Evolutionary conservation across 2,113 vertebrate genomes (phyloP), one percentile per base, ranked within the genome.

Genomic region (Leptodactylus fuscus): DNA sequence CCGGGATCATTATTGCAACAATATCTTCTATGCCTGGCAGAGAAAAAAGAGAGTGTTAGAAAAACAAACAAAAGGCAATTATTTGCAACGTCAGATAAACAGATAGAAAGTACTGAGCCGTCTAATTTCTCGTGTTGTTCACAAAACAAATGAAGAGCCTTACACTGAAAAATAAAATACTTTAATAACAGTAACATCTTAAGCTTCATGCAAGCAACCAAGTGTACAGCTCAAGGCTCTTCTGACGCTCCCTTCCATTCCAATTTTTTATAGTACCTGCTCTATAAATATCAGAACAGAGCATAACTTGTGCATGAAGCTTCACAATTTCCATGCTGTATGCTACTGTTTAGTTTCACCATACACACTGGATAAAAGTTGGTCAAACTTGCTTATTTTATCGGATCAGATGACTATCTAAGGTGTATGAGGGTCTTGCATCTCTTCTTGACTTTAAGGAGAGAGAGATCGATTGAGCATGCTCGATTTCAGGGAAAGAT

Each of bases 1-100:
- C 97, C 1, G 98, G 95, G 86, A 99, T 99, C 98, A 99, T 99
- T 90, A 99, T 96, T 88, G 95, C 97, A 90, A 99, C 97, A 2
- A 97, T 92, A 53, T 98, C 96, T 69, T 97, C 96, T 2, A 96
- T 94, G 81, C 96, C 98, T 99, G 88, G 27, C 49, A 78, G 20
- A 60, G 86, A 78, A 49, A 53, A 62, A 81, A 88, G n/a, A 80
- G 1, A 7, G 7, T 3, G 16, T 5, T 76, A 84, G 20, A 41
- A 51, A 58, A 0, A 0, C 58, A 67, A 24, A 80, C n/a, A n/a
- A n/a, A n/a, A 55, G 22, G 34, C 51, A 60, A 60, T 79, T 81
- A 62, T 32, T 5, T 81, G 38, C 41, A 7, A 79, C 67, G 60
- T 67, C 55, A 81, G 9, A 34, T 67, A 34, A 48, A 48, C 8